Percentiles rank a stretch among this genome's conserved stretches.
Conservation (phyloP, 2,888 invertebrate species). For the Hipparchia semele region DNA sequence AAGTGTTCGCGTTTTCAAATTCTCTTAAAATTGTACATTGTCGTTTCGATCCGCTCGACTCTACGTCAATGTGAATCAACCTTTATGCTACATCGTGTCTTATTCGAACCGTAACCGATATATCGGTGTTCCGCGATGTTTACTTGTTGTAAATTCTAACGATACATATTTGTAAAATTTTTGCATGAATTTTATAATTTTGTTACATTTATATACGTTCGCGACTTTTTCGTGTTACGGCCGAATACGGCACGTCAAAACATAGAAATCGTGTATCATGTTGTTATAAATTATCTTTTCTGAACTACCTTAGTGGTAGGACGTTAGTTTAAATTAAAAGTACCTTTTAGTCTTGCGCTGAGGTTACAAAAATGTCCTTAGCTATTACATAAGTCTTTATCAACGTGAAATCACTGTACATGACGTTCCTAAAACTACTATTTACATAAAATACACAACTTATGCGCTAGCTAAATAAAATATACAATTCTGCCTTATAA, state of each 20-base stretch:
- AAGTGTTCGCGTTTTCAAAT: too few relatives aligned
- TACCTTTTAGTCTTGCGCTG: not conserved
- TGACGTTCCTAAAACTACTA: conserved; percentile 35
- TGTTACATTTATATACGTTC: not conserved
- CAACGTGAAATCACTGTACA: conserved; percentile 34
- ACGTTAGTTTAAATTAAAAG: not conserved
- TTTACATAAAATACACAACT: conserved; percentile 47
- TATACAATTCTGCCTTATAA: conserved; percentile 65
- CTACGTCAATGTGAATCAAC: too few relatives aligned
- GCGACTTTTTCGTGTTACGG: not conserved
- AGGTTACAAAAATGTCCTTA: conserved; percentile 26
- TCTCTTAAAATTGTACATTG: too few relatives aligned
- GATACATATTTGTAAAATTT: not conserved
- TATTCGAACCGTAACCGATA: not conserved
- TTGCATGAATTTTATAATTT: not conserved
- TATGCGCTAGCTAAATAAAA: conserved; percentile 46
- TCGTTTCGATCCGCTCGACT: too few relatives aligned
- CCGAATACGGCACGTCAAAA: not conserved
- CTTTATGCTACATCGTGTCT: not conserved
- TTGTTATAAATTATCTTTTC: conserved; percentile 13
- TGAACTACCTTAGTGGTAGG: not conserved
- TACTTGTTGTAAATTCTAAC: not conserved
- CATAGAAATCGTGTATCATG: not conserved
- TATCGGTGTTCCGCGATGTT: not conserved
- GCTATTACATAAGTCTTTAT: conserved; percentile 19